These are phyloP conservation scores for Neodontobutis hainanensis DNA, from an alignment of 2,113 vertebrate species.

Conservation along the genomic window DNA sequence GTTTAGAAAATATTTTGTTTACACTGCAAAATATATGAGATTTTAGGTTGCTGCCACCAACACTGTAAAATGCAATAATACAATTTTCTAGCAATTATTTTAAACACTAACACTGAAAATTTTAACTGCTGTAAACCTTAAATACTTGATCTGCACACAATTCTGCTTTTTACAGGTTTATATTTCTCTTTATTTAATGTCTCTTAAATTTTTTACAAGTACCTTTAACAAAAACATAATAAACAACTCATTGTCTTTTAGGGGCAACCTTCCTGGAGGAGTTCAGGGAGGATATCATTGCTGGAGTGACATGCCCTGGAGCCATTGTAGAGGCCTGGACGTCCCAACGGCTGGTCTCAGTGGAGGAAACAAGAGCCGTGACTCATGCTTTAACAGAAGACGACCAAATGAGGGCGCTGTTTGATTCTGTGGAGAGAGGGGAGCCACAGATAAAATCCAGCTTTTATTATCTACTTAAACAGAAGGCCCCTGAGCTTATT, in stretches of 20 bases:
- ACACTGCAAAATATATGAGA: neutral
- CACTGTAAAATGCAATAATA: too few species aligned
- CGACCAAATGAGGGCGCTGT: constrained; percentile 52
- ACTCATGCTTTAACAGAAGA: constrained; percentile 28
- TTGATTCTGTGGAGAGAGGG: constrained; percentile 48
- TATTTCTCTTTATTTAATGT: neutral
- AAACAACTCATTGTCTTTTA: constrained; percentile 17
- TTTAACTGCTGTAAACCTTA: too few species aligned
- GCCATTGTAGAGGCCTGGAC: constrained; percentile 44
- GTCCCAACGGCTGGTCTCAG: constrained; percentile 50
- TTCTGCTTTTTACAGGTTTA: neutral
- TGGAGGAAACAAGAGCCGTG: constrained; percentile 18
- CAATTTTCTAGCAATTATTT: too few species aligned
- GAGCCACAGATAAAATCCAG: constrained; percentile 32
- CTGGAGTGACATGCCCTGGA: constrained; percentile 18
- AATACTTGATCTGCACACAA: neutral
- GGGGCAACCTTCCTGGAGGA: constrained; percentile 55
- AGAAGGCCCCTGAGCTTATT: constrained; percentile 47
- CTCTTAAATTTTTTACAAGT: neutral
- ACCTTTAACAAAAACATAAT: neutral
- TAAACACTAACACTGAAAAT: too few species aligned
- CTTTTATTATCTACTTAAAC: constrained; percentile 53
- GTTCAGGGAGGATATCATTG: constrained; percentile 56
- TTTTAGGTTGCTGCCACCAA: too few species aligned
- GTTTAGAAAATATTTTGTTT: too few species aligned